Conservation (phyloP, 2,888 invertebrate species). For the Cistogaster globosa region DNA sequence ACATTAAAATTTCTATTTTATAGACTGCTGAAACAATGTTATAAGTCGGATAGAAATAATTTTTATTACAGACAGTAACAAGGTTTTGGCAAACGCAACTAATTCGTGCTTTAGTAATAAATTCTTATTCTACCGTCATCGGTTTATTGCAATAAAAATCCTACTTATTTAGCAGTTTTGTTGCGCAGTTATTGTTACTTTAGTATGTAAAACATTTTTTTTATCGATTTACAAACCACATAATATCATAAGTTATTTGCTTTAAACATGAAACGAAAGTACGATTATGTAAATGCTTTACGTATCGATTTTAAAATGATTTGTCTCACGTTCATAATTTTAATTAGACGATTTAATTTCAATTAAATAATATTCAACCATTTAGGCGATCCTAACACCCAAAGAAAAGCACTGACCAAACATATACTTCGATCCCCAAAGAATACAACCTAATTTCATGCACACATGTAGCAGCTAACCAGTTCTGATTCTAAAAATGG, state of each 20-base stretch:
- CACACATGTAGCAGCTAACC: too few species aligned
- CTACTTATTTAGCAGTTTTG: not conserved
- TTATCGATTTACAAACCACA: slow-evolving; percentile 33
- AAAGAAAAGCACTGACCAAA: too few species aligned
- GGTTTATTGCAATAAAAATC: not conserved
- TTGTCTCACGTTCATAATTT: slow-evolving; percentile 11
- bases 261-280: too few species aligned
- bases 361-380: slow-evolving; percentile 5
- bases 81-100: slow-evolving; percentile 14
- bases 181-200: slow-evolving; percentile 14
- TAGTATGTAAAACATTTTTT: slow-evolving; percentile 39
- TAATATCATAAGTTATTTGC: not conserved
- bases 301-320: slow-evolving; percentile 36
- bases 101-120: slow-evolving; percentile 26
- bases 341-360: slow-evolving; percentile 33
- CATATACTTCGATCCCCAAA: too few species aligned
- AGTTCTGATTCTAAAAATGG: too few species aligned
- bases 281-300: slow-evolving; percentile 15
- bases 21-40: slow-evolving; percentile 3
- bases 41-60: slow-evolving; percentile 15
- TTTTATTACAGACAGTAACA: slow-evolving; percentile 21
- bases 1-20: slow-evolving; percentile 39
- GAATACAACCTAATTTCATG: too few species aligned
- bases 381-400: too few species aligned
- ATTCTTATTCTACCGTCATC: not conserved